A percentile compares a stretch with the other conserved stretches of the same genome.
These are phyloP conservation scores for Platalea minor DNA, from an alignment of 2,797 vertebrate genomes.

Conservation along the genomic window DNA sequence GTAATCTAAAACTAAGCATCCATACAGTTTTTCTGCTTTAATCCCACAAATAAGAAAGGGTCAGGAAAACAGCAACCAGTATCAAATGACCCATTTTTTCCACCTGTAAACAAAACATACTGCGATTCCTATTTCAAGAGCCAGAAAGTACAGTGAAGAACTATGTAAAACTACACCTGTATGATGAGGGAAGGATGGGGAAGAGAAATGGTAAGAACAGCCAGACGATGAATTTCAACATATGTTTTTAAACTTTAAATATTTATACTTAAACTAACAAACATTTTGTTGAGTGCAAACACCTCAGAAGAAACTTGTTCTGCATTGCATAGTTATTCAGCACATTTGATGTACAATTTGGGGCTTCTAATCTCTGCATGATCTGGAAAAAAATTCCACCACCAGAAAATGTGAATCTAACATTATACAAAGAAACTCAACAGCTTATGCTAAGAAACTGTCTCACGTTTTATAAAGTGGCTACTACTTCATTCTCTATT, in stretches of 20 bases:
- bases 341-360: background rate
- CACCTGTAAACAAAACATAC: background rate
- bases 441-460: background rate
- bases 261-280: background rate
- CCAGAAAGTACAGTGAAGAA: background rate
- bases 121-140: background rate
- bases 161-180: background rate
- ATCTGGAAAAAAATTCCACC: background rate
- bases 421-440: background rate
- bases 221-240: background rate
- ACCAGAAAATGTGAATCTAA: background rate
- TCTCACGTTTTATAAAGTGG: background rate
- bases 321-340: background rate
- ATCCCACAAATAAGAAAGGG: conserved; percentile 59
- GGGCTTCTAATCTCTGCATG: background rate
- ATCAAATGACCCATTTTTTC: conserved; percentile 52
- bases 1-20: conserved; percentile 73
- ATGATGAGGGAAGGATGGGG: background rate
- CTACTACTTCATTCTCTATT: background rate
- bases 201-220: background rate
- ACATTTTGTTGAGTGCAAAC: background rate
- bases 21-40: conserved; percentile 59
- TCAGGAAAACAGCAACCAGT: conserved; percentile 2
- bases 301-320: background rate
- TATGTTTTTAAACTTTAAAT: background rate